phyloP scores from a whole-genome alignment of 2,797 vertebrate genomes.

The Cheirogaleus major region DNA sequence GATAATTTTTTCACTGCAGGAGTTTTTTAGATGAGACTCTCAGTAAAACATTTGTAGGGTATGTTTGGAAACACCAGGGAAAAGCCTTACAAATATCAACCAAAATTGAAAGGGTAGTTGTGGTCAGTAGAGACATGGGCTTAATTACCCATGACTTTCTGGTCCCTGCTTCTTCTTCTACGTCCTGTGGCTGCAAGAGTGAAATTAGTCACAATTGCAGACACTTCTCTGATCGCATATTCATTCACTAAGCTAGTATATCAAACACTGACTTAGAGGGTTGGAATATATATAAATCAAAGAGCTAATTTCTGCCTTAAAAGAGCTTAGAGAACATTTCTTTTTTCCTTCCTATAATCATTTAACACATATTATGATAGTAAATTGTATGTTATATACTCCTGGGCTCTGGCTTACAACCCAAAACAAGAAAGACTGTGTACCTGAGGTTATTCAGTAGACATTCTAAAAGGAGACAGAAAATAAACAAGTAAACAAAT shows the following conservation, averaged over 20 bases:
- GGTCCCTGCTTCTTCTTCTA: conserved; percentile 4
- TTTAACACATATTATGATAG: not conserved
- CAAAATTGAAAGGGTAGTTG: conserved; percentile 54
- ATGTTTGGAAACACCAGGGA: conserved; percentile 44
- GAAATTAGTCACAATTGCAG: conserved; percentile 19
- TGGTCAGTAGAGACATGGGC: not conserved
- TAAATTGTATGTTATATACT: not conserved
- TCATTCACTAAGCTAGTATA: not conserved
- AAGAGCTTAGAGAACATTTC: not conserved
- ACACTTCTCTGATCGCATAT: not conserved
- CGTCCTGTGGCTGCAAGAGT: not conserved
- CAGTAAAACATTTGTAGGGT: not conserved
- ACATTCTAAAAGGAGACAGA: not conserved
- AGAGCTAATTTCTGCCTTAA: not conserved
- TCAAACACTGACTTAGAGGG: not conserved
- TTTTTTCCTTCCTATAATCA: not conserved
- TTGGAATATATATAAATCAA: not conserved
- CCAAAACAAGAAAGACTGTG: not conserved
- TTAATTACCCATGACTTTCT: conserved; percentile 16
- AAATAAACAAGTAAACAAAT: conserved; percentile 24
- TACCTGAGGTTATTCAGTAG: not conserved
- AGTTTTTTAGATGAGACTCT: conserved; percentile 23
- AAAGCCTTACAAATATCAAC: conserved; percentile 67
- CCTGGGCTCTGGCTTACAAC: not conserved
- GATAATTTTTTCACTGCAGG: conserved; percentile 49